phyloP scores from a whole-genome alignment of 2,888 invertebrate genomes.

The Stenoptilia bipunctidactyla region DNA sequence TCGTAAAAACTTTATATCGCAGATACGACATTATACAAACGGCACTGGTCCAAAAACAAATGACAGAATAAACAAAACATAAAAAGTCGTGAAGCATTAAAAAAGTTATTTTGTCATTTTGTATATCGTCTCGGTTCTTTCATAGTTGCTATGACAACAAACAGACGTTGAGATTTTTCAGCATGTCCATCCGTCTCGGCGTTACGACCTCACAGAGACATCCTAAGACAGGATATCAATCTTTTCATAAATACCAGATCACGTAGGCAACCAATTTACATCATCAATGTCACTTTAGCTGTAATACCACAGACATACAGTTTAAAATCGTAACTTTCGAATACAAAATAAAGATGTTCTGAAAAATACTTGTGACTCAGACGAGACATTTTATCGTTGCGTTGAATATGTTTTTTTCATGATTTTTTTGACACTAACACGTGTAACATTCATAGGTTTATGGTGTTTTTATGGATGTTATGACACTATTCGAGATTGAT shows the following conservation, averaged over 20 bases:
- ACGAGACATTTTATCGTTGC: conserved; percentile 46
- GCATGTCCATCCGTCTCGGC: conserved; percentile 37
- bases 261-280: conserved; percentile 6
- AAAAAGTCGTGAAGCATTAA: conserved; percentile 1
- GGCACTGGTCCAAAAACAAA: background rate
- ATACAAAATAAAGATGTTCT: conserved; percentile 18
- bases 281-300: no score
- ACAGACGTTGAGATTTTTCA: conserved; percentile 53
- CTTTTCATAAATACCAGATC: conserved; percentile 58
- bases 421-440: conserved; percentile 36
- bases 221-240: conserved; percentile 61
- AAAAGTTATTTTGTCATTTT: conserved; percentile 1
- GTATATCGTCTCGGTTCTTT: background rate
- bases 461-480: conserved; percentile 52
- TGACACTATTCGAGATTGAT: conserved; percentile 47
- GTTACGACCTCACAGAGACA: conserved; percentile 54
- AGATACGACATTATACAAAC: background rate
- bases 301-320: conserved; percentile 12
- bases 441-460: conserved; percentile 38
- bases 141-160: conserved; percentile 37
- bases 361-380: conserved; percentile 44
- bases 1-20: background rate
- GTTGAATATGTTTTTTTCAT: conserved; percentile 56
- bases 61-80: conserved; percentile 1
- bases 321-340: background rate